Base-by-base conservation (phyloP, 1,140 invertebrate species). In the Lepidurus couesii region DNA sequence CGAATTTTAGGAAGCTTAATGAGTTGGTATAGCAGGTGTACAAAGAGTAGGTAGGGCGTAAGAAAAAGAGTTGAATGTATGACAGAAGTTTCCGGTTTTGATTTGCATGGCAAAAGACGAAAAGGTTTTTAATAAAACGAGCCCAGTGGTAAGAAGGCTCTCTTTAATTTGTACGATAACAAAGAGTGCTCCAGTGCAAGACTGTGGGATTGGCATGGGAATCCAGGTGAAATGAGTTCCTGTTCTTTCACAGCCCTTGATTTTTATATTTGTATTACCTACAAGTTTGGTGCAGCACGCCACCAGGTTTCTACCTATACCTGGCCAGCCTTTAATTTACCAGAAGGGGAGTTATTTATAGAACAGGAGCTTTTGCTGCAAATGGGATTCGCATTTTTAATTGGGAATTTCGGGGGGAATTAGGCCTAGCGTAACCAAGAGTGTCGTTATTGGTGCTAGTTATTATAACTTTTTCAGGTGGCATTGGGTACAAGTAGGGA, bases 341-440 rank as follows among this genome's bases (percentile, higher is more conserved):
- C 6, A 16, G 13, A 7, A 16, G 53, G 53, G 53, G 53, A 65
- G 21, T 21, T 65, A 65, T 65, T 65, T 65, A 6, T 65, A 65
- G 53, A 65, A 65, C 53, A 16, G 53, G 21, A 65, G 53, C 16
- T 21, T 65, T 65, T 6, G 16, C 53, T 65, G 53, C 21, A 65
- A 65, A 65, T 65, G 53, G 53, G 53, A 65, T 65, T 65, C 53
- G 53, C 53, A 65, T 65, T 65, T 65, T 65, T 65, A n/a, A 65
- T n/a, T 65, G 16, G 53, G 53, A 21, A 65, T 7, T 65, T 1
- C 34, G 53, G 53, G 21, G 13, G 53, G 53, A 13, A 65, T 65
- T 65, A 65, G 53, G 53, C 53, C 53, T 65, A 13, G 53, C 21
- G 53, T 21, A 65, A 65, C 53, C 53, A 21, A 21, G 53, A 65